phyloP scores from a whole-genome alignment of 2,888 invertebrate species.

The Azorinus chamasolen region DNA sequence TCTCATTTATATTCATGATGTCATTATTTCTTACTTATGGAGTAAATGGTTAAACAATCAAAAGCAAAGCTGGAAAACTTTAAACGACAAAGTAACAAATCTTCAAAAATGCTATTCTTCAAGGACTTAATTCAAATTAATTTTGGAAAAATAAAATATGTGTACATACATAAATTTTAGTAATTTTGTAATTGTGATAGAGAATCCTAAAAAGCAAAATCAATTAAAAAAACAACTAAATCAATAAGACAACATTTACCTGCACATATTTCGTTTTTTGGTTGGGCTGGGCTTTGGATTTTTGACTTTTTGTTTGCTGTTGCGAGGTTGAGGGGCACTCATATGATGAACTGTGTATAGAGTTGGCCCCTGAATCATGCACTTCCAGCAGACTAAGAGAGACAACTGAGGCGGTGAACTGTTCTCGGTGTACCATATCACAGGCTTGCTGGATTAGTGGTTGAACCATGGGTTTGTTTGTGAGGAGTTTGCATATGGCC shows the following conservation, averaged over 20 bases:
- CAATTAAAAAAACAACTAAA: too few species aligned
- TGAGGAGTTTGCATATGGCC: conserved; percentile 84
- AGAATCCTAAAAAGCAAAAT: too few species aligned
- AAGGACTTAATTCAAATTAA: too few species aligned
- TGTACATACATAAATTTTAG: too few species aligned
- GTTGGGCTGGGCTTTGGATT: background rate
- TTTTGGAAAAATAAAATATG: too few species aligned
- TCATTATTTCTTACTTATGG: too few species aligned
- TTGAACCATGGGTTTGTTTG: conserved; percentile 79
- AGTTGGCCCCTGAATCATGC: background rate
- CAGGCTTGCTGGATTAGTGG: conserved; percentile 87
- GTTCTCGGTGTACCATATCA: conserved; percentile 89
- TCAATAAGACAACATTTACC: conserved; percentile 52
- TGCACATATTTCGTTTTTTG: conserved; percentile 72
- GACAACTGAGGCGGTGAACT: conserved; percentile 89
- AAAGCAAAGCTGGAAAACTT: too few species aligned
- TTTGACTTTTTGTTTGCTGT: background rate
- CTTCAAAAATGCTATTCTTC: too few species aligned
- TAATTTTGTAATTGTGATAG: too few species aligned
- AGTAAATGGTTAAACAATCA: too few species aligned
- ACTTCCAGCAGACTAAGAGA: conserved; percentile 87
- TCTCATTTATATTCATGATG: too few species aligned
- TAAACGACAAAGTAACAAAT: too few species aligned
- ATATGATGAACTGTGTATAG: conserved; percentile 12
- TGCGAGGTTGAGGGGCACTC: conserved; percentile 17